Percentiles rank a stretch among this genome's conserved stretches.
phyloP scores from a whole-genome alignment of 2,888 invertebrate species.

The Dugesia japonica region DNA sequence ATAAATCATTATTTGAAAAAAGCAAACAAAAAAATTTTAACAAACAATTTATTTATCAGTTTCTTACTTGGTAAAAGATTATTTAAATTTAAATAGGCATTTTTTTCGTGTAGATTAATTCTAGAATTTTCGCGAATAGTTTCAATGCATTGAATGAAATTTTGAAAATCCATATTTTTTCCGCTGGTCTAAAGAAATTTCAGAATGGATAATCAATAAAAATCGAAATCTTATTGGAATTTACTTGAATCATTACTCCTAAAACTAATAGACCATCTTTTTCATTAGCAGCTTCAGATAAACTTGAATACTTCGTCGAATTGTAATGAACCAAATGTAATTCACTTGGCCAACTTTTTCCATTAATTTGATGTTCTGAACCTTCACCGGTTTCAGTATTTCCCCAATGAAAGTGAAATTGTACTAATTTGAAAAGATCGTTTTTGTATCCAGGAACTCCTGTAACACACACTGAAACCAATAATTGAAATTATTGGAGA shows the following conservation, averaged over 20 bases:
- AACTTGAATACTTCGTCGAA: neutral
- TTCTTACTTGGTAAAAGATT: neutral
- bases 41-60: neutral
- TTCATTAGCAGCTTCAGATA: neutral
- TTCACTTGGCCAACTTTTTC: constrained; percentile 7
- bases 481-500: neutral
- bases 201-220: neutral
- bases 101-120: neutral
- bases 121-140: neutral
- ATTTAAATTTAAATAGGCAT: neutral
- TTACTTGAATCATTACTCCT: constrained; percentile 7
- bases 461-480: neutral
- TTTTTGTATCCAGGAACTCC: constrained; percentile 53
- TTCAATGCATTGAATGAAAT: neutral
- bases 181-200: neutral
- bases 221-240: neutral
- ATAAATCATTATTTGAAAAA: no score
- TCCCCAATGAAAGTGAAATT: constrained; percentile 30
- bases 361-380: constrained; percentile 14
- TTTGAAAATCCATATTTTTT: neutral
- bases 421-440: constrained; percentile 56
- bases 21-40: no score
- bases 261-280: constrained; percentile 3
- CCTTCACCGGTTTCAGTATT: neutral
- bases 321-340: constrained; percentile 26